A percentile compares a stretch with the other conserved stretches of the same genome.
phyloP scores from a whole-genome alignment of 2,113 vertebrate species.

The Cynoglossus semilaevis region DNA sequence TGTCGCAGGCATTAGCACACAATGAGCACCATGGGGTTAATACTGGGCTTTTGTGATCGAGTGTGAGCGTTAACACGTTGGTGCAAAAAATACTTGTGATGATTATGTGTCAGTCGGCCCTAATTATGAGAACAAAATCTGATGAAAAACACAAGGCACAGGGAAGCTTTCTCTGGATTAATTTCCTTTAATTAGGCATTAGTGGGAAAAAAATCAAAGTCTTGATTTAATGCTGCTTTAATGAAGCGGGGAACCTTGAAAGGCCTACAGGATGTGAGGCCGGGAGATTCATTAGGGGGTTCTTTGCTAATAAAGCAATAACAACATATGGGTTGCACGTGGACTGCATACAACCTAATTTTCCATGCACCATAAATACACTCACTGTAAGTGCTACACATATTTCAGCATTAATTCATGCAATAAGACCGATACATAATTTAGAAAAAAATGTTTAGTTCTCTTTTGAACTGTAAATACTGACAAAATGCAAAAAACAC shows the following conservation, averaged over 20 bases:
- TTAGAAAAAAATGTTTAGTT: background rate
- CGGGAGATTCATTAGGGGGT: slow-evolving; percentile 31
- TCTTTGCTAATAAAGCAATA: slow-evolving; percentile 41
- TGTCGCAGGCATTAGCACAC: slow-evolving; percentile 44
- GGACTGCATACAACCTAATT: background rate
- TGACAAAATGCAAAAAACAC: too few relatives aligned
- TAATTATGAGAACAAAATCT: slow-evolving; percentile 56
- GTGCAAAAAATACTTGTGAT: slow-evolving; percentile 19
- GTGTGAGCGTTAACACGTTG: slow-evolving; percentile 30
- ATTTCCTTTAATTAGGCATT: slow-evolving; percentile 77
- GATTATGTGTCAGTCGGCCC: slow-evolving; percentile 35
- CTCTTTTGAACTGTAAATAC: too few relatives aligned
- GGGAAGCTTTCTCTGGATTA: slow-evolving; percentile 64
- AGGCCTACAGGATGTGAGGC: slow-evolving; percentile 44
- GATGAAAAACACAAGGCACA: slow-evolving; percentile 52
- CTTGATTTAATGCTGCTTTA: slow-evolving; percentile 74
- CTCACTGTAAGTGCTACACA: background rate
- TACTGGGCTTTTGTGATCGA: slow-evolving; percentile 28
- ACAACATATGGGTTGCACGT: slow-evolving; percentile 20
- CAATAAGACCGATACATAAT: background rate
- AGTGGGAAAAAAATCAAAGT: slow-evolving; percentile 70
- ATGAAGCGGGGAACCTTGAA: slow-evolving; percentile 68
- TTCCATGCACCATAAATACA: background rate
- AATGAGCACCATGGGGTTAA: slow-evolving; percentile 25
- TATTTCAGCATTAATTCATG: background rate